These are phyloP conservation scores for Ashinkailepas kermadecensis DNA, from an alignment of 2,888 invertebrate genomes.

Conservation along the genomic window DNA sequence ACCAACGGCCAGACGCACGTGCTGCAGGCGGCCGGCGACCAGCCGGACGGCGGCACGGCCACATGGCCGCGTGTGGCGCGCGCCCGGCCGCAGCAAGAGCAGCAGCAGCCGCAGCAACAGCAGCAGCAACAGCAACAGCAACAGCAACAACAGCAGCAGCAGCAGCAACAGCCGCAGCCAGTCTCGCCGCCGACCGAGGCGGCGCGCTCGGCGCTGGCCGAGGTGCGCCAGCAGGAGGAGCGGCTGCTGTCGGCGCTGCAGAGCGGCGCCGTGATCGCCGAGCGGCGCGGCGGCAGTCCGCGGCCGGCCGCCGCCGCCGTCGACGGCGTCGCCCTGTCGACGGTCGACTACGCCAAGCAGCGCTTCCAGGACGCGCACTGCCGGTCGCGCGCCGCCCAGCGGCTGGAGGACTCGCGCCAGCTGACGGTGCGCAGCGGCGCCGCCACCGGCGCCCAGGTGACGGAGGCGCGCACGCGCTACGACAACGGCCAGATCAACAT, in stretches of 20 bases:
- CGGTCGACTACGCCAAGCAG: slow-evolving; percentile 58
- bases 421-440: slow-evolving; percentile 29
- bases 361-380: slow-evolving; percentile 54
- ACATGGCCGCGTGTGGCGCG: slow-evolving; percentile 35
- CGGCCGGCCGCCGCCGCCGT: slow-evolving; percentile 9
- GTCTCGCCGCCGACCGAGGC: slow-evolving; percentile 2
- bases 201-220: slow-evolving; percentile 22
- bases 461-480: slow-evolving; percentile 38
- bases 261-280: slow-evolving; percentile 25
- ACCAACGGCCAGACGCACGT: slow-evolving; percentile 21
- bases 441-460: slow-evolving; percentile 35
- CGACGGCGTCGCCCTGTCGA: slow-evolving; percentile 43
- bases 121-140: background rate
- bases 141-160: background rate
- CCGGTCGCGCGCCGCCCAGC: slow-evolving; percentile 44
- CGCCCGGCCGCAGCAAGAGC: slow-evolving; percentile 24
- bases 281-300: slow-evolving; percentile 23
- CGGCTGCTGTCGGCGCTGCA: slow-evolving; percentile 10
- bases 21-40: slow-evolving; percentile 32
- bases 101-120: background rate
- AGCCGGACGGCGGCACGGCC: slow-evolving; percentile 41
- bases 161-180: background rate
- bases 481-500: slow-evolving; percentile 34
- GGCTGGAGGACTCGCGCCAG: slow-evolving; percentile 39
- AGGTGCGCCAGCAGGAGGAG: slow-evolving; percentile 19